These are phyloP conservation scores for Antechinus stuartii DNA, from an alignment of 2,113 vertebrate genomes.

Conservation along the genomic window DNA sequence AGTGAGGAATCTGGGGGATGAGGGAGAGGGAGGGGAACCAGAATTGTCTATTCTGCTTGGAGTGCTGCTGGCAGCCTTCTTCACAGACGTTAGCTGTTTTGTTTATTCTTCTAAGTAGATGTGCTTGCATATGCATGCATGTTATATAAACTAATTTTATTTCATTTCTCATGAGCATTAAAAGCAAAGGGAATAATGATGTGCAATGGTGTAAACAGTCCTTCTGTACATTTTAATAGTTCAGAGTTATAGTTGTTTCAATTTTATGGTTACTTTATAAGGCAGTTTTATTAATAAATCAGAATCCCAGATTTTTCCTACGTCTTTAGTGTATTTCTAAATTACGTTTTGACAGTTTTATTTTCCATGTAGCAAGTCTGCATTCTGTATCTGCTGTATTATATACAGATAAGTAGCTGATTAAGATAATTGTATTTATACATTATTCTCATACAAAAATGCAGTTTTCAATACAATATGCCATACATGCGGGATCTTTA, in stretches of 20 bases:
- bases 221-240: slow-evolving; percentile 84
- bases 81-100: slow-evolving; percentile 75
- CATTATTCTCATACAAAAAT: slow-evolving; percentile 72
- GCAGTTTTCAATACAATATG: slow-evolving; percentile 68
- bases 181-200: slow-evolving; percentile 85
- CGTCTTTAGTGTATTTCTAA: slow-evolving; percentile 73
- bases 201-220: slow-evolving; percentile 87
- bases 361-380: slow-evolving; percentile 75
- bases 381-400: slow-evolving; percentile 84
- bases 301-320: slow-evolving; percentile 67
- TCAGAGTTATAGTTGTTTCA: slow-evolving; percentile 80
- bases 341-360: slow-evolving; percentile 61
- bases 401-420: slow-evolving; percentile 77
- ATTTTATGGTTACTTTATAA: slow-evolving; percentile 71
- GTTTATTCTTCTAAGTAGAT: slow-evolving; percentile 57
- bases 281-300: slow-evolving; percentile 77
- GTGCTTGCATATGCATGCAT: slow-evolving; percentile 22
- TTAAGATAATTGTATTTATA: slow-evolving; percentile 83
- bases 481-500: slow-evolving; percentile 56
- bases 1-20: slow-evolving; percentile 45
- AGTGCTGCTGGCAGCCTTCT: slow-evolving; percentile 95
- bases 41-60: slow-evolving; percentile 80
- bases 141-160: slow-evolving; percentile 75
- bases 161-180: slow-evolving; percentile 73
- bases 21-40: not conserved